These are phyloP conservation scores for Macaca fascicularis DNA, from an alignment of 2,113 vertebrate species.

Conservation along the genomic window T2T-MFA8v1.1 NC_088376.1:125496501-125497000, in stretches of 20 bases:
- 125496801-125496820: conserved; percentile 63
- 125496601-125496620: conserved; percentile 55
- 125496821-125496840: conserved; percentile 64
- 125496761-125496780: conserved; percentile 68
- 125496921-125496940: conserved; percentile 69
- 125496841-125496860: conserved; percentile 67
- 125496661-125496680: conserved; percentile 3
- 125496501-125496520: neutral
- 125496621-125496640: conserved; percentile 63
- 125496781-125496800: conserved; percentile 71
- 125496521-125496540: conserved; percentile 51
- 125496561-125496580: neutral
- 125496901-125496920: conserved; percentile 33
- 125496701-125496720: conserved; percentile 73
- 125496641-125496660: conserved; percentile 51
- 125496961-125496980: conserved; percentile 53
- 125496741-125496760: conserved; percentile 45
- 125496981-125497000: conserved; percentile 62
- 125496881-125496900: conserved; percentile 67
- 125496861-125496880: conserved; percentile 74
- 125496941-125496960: conserved; percentile 68
- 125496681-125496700: conserved; percentile 67
- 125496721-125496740: conserved; percentile 56
- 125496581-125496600: conserved; percentile 28
- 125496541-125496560: conserved; percentile 1